These are phyloP conservation scores for Ylistrum balloti DNA, from an alignment of 1,140 invertebrate species.

Conservation along the genomic window DNA sequence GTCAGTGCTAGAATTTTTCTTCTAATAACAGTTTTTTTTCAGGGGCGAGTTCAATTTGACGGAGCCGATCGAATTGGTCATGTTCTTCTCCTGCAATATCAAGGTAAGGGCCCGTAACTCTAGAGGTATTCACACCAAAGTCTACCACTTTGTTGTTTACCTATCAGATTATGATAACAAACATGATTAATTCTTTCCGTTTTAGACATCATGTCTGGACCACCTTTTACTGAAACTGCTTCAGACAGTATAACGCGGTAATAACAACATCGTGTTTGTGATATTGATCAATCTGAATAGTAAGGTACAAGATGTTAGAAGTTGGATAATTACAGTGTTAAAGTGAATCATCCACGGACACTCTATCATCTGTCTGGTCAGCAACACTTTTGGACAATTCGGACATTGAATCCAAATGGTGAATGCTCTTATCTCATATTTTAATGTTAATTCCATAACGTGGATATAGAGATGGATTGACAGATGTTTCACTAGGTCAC, in stretches of 20 bases:
- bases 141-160: too few species aligned
- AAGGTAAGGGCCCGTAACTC: conserved; percentile 86
- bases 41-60: conserved; percentile 97
- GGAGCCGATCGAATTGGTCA: conserved; percentile 97
- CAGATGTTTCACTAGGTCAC: too few species aligned
- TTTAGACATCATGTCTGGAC: too few species aligned
- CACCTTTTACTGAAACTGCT: too few species aligned
- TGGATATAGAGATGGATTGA: too few species aligned
- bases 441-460: too few species aligned
- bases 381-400: neutral
- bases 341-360: neutral
- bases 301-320: neutral
- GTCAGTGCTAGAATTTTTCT: too few species aligned
- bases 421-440: too few species aligned
- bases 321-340: conserved; percentile 1
- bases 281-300: conserved; percentile 15
- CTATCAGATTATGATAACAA: too few species aligned
- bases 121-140: too few species aligned
- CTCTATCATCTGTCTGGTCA: neutral
- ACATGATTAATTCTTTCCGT: too few species aligned
- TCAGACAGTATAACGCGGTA: neutral
- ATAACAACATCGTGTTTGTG: neutral
- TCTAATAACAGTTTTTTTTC: too few species aligned
- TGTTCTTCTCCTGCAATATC: conserved; percentile 96
- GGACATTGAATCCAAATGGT: neutral